Percentiles rank a stretch among this genome's conserved stretches.
These are phyloP conservation scores for Carassius carassius DNA, from an alignment of 2,113 vertebrate species.

Conservation along the genomic window DNA sequence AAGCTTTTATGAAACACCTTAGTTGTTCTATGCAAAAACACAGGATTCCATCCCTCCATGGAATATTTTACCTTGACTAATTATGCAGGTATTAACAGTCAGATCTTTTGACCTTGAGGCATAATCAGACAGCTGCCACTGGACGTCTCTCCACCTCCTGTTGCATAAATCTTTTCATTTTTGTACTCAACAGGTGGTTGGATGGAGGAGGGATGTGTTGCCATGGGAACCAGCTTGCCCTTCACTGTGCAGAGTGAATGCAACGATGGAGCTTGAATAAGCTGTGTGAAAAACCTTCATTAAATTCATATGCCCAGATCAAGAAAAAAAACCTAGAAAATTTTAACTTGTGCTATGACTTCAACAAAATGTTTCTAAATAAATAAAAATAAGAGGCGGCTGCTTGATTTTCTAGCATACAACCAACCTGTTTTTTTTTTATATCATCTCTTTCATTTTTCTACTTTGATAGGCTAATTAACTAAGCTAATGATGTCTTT, in stretches of 20 bases:
- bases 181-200: slow-evolving; percentile 75
- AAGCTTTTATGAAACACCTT: background rate
- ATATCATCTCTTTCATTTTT: background rate
- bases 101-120: slow-evolving; percentile 31
- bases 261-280: slow-evolving; percentile 38
- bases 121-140: slow-evolving; percentile 32
- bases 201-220: slow-evolving; percentile 70
- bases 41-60: background rate
- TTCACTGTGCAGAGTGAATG: slow-evolving; percentile 40
- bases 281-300: background rate
- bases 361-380: background rate
- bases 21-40: background rate
- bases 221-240: slow-evolving; percentile 67
- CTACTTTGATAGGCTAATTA: background rate
- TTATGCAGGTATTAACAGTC: slow-evolving; percentile 5
- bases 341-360: background rate
- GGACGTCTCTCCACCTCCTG: slow-evolving; percentile 19
- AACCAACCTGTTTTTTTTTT: background rate
- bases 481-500: background rate
- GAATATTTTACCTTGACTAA: background rate
- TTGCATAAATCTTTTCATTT: slow-evolving; percentile 65
- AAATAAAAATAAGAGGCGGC: background rate
- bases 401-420: background rate
- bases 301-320: background rate
- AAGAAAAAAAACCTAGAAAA: background rate